A percentile compares a stretch with the other conserved stretches of the same genome.
Conservation (phyloP, 2,113 vertebrate genomes). For the Crotalus helleri region DNA sequence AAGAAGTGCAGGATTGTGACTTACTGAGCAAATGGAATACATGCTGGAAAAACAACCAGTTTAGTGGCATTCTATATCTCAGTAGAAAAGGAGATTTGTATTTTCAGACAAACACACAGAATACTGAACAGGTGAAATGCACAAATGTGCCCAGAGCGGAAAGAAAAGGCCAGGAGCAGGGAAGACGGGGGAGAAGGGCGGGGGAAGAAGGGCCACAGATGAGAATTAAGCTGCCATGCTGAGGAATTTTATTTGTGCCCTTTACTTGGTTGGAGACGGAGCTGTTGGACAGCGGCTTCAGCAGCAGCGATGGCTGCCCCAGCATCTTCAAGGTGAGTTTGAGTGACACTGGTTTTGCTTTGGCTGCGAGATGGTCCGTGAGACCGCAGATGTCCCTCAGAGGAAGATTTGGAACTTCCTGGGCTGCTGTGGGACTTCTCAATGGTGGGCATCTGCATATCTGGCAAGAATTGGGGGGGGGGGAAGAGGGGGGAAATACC, state of each 20-base stretch:
- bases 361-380: slow-evolving; percentile 96
- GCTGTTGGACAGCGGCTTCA: slow-evolving; percentile 95
- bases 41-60: slow-evolving; percentile 82
- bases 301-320: slow-evolving; percentile 96
- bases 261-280: slow-evolving; percentile 99
- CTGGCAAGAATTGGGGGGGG: slow-evolving; percentile 64
- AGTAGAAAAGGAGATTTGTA: slow-evolving; percentile 67
- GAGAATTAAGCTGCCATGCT: slow-evolving; percentile 89
- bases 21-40: slow-evolving; percentile 58
- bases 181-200: slow-evolving; percentile 66
- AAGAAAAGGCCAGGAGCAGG: slow-evolving; percentile 55
- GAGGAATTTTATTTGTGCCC: slow-evolving; percentile 88
- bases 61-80: slow-evolving; percentile 69
- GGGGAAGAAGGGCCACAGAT: slow-evolving; percentile 81
- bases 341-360: slow-evolving; percentile 98
- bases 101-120: slow-evolving; percentile 70
- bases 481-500: slow-evolving; percentile 50
- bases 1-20: slow-evolving; percentile 56
- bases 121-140: slow-evolving; percentile 75
- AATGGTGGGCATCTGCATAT: slow-evolving; percentile 92
- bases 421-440: slow-evolving; percentile 99
- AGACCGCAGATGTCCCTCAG: slow-evolving; percentile 94
- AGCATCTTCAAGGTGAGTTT: slow-evolving; percentile 95
- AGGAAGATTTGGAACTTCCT: slow-evolving; percentile 97
- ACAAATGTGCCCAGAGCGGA: slow-evolving; percentile 70